Base-by-base conservation (phyloP, 2,113 vertebrate species). In the Carollia perspicillata region DNA sequence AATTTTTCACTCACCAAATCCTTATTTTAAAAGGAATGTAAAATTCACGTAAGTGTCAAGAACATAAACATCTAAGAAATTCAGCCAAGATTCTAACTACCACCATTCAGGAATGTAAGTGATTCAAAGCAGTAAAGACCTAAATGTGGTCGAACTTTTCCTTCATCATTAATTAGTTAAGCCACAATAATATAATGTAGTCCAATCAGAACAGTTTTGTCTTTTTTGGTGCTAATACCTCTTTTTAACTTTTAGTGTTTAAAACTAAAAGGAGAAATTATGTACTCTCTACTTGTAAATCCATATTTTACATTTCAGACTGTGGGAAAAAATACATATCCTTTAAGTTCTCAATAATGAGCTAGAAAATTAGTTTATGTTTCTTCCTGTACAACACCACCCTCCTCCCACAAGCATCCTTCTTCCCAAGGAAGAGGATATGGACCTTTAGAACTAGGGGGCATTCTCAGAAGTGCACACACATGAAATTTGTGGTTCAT, bases 1-100 rank as follows among this genome's bases (percentile, higher is more conserved):
- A 99, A 91, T 95, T 99, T 99, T 98, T 99, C 99, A 97, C 98
- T 99, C 81, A 99, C 99, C 93, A 99, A 98, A 97, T 99, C 99
- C 99, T 99, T 97, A 92, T 89, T 95, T 71, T 92, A 89, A 97
- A 97, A 96, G 55, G 84, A 96, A 97, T 18, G 5, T 23, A 94
- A 92, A 95, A 96, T 35, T 89, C 47, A 97, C 9, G 2, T 91
- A 95, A 95, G 33, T 89, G 37, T 65, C 35, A 92, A 93, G 26
- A 94, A 53, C 71, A 94, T 77, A 95, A 60, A 94, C 1, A 23
- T 7, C 74, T 71, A 91, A 90, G 78, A 95, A 94, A 92, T 23
- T 88, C 55, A 93, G 10, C 17, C 74, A 96, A 91, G 42, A 89
- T 68, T 83, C 35, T 80, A 95, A 92, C 55, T 65, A 79, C n/a